These are phyloP conservation scores for Melanerpes formicivorus DNA, from an alignment of 2,113 vertebrate species.

Conservation along the genomic window DNA sequence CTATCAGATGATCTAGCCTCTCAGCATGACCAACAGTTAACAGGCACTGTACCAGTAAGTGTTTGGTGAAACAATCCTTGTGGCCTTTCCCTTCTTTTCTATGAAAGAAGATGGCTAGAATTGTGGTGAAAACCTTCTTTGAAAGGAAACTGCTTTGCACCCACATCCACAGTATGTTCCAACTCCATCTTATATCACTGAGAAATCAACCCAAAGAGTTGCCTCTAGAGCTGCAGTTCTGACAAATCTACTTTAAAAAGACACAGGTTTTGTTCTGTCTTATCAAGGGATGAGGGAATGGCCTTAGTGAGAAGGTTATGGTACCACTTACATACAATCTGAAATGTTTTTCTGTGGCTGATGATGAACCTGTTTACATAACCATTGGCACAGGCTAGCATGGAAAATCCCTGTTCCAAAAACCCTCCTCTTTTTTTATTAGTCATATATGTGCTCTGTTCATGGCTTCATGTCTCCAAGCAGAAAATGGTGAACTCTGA, in stretches of 20 bases:
- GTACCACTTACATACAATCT: rapidly evolving
- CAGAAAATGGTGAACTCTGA: neutral
- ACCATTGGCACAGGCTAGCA: neutral
- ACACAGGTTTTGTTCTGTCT: rapidly evolving
- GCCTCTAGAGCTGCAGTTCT: neutral
- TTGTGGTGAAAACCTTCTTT: neutral
- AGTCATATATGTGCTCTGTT: neutral
- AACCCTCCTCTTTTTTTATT: neutral
- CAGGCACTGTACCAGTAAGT: neutral
- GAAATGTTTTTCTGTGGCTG: neutral
- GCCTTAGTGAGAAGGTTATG: neutral
- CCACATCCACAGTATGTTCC: neutral
- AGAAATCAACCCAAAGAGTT: neutral
- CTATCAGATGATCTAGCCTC: neutral
- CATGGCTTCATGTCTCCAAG: neutral
- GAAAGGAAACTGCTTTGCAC: neutral
- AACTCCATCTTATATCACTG: neutral
- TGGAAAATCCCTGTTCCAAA: neutral
- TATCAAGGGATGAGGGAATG: neutral
- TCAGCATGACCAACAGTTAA: neutral
- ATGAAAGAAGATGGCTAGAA: neutral
- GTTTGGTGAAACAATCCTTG: neutral
- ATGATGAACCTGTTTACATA: neutral
- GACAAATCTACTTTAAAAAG: neutral
- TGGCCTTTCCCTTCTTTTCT: neutral